phyloP scores from a whole-genome alignment of 1,140 invertebrate genomes.

The Aphelenchoides besseyi region DNA sequence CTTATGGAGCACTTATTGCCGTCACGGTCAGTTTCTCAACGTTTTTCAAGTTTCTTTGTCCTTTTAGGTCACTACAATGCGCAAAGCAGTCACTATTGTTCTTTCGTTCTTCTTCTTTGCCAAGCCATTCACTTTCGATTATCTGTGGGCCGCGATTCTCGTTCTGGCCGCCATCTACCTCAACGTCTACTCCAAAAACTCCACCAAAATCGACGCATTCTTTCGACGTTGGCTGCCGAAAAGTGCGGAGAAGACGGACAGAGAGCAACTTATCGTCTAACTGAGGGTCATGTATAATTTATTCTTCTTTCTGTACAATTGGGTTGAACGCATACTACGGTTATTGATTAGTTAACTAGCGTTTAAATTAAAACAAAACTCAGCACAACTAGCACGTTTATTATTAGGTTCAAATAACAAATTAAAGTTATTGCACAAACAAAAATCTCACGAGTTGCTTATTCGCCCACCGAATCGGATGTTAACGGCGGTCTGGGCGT shows the following conservation, averaged over 20 bases:
- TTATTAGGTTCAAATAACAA: not conserved
- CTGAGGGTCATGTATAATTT: not conserved
- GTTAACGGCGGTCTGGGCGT: conserved; percentile 14
- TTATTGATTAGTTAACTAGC: conserved; percentile 16
- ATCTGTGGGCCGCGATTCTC: conserved; percentile 80
- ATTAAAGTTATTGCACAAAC: not conserved
- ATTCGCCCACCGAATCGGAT: not conserved
- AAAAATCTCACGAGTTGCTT: not conserved
- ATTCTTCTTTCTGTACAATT: conserved; percentile 9
- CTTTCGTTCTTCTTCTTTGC: conserved; percentile 87
- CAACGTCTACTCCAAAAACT: conserved; percentile 74
- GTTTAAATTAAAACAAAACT: not conserved
- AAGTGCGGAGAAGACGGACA: conserved; percentile 9
- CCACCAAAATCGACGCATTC: conserved; percentile 60
- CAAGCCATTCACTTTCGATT: conserved; percentile 89
- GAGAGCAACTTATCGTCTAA: not conserved
- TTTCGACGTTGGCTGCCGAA: conserved; percentile 31
- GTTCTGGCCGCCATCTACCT: conserved; percentile 84
- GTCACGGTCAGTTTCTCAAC: conserved; percentile 72
- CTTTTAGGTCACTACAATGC: conserved; percentile 64
- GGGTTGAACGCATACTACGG: conserved; percentile 2
- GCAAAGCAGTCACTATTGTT: conserved; percentile 86
- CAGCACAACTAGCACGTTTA: not conserved
- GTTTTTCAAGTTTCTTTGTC: not conserved
- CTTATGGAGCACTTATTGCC: conserved; percentile 77